Evolutionary conservation across 2,888 invertebrate species (phyloP).

Genomic region (Cephonodes hylas): DNA sequence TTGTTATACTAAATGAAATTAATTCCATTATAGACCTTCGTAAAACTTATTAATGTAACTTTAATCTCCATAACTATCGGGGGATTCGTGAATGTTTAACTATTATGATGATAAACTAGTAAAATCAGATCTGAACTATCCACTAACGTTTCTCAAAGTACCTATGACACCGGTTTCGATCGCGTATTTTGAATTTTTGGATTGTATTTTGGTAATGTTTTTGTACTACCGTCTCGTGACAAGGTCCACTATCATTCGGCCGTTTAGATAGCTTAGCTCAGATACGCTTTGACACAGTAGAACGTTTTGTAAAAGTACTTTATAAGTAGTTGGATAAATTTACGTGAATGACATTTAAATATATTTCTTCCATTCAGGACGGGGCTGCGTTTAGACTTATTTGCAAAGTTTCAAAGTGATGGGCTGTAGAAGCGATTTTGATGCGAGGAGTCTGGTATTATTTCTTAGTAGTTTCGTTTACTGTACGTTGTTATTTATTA

Average conservation of each 20-base stretch:
- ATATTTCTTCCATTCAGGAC: background rate
- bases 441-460: background rate
- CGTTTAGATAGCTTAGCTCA: conserved; percentile 10
- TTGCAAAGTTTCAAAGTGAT: background rate
- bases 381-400: background rate
- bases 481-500: background rate
- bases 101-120: background rate
- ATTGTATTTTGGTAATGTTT: conserved; percentile 20
- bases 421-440: background rate
- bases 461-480: background rate
- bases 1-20: background rate
- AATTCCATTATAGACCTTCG: background rate
- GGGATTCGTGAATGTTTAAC: background rate
- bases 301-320: background rate
- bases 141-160: background rate
- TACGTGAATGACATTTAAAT: background rate
- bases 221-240: conserved; percentile 1
- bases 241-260: background rate
- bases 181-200: conserved; percentile 57
- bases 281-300: background rate
- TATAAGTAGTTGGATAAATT: conserved; percentile 2
- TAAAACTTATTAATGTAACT: background rate
- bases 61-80: background rate
- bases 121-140: background rate
- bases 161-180: background rate